Evolutionary conservation across 2,113 vertebrate species (phyloP), one percentile per base, ranked within the genome.

Genomic region (Boleophthalmus pectinirostris): DNA sequence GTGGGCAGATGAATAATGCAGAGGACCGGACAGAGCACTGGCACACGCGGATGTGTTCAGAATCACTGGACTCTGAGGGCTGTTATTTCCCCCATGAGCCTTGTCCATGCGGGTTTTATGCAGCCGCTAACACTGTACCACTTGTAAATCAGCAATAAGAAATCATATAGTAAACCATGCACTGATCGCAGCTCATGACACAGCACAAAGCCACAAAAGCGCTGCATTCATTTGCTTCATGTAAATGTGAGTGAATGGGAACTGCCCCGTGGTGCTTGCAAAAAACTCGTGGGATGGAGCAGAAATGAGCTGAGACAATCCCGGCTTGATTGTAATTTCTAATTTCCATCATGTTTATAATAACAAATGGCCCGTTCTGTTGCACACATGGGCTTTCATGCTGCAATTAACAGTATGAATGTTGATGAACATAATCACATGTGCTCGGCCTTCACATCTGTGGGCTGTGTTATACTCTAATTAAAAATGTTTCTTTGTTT

Each of bases 1-100:
- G 76, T 87, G 75, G 75, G 79, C n/a, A 57, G 65, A 88, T 90
- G 82, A 88, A 90, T 90, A 92, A 90, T 90, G 85, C 82, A 89
- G 67, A 65, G 61, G 57, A 71, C 29, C 81, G 78, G 82, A 83
- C 65, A 77, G 56, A 82, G 75, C 54, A 77, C 74, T 83, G 70
- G 81, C 57, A 74, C 74, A 56, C 29, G 29, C 68, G 73, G 68
- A n/a, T 83, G 66, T 81, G 88, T 82, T 79, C 53, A 38, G 77
- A 57, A 77, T 80, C 64, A 87, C 83, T 87, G 84, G 79, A 82
- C 57, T 72, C 77, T 54, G 58, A 80, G 75, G 69, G 68, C 76
- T 86, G 82, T 78, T 69, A 69, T 81, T 82, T 73, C 64, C 63
- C 75, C 63, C 65, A 10, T 69, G 51, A n/a, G 51, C 20, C 20